Conservation (phyloP, 1,140 invertebrate species). For the Neodiprion virginianus region DNA sequence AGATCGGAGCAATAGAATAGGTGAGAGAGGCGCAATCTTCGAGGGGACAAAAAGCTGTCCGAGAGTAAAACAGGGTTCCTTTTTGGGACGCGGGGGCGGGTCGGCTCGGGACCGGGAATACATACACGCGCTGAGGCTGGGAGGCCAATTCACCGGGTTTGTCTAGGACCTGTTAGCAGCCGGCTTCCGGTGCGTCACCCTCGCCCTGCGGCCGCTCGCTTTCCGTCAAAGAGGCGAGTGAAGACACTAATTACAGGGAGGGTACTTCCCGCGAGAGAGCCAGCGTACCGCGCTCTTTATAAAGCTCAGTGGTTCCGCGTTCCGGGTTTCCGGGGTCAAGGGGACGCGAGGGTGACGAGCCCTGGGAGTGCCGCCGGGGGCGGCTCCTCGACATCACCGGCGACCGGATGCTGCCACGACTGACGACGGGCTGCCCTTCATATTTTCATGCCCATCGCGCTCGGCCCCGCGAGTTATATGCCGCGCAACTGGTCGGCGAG, state of each 20-base stretch:
- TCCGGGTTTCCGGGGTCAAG: conserved; percentile 14
- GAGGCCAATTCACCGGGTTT: background rate
- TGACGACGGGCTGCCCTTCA: conserved; percentile 8
- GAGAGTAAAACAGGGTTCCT: no score
- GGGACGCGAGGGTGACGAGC: conserved; percentile 22
- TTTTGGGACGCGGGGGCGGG: no score
- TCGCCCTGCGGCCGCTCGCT: conserved; percentile 28
- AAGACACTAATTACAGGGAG: conserved; percentile 51
- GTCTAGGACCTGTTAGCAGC: conserved; percentile 3
- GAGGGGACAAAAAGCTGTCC: no score
- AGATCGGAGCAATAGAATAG: no score
- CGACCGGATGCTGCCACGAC: conserved; percentile 33
- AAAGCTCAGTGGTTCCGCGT: conserved; percentile 13
- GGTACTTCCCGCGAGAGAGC: conserved; percentile 35
- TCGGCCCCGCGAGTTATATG: background rate
- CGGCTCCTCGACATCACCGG: conserved; percentile 17
- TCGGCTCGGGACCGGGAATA: no score
- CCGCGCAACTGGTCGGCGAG: background rate
- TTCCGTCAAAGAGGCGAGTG: conserved; percentile 43
- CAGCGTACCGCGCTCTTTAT: conserved; percentile 27
- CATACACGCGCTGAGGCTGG: background rate
- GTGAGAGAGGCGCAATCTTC: no score
- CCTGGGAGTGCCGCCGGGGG: conserved; percentile 28
- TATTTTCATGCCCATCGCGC: background rate
- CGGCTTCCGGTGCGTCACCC: background rate